phyloP scores from a whole-genome alignment of 2,113 vertebrate species.

The Thunnus maccoyii region DNA sequence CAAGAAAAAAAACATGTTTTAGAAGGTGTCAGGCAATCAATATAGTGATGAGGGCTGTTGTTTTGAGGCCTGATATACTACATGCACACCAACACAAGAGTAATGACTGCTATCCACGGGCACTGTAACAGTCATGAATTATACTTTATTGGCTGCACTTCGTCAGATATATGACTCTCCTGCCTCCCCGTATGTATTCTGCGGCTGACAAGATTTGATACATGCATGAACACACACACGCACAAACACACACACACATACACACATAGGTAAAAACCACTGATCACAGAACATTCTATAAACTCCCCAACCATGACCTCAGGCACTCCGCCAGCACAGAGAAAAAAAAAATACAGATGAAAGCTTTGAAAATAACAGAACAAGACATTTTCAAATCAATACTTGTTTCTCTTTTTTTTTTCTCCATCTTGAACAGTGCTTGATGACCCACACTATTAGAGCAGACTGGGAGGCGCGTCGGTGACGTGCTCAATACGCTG shows the following conservation, averaged over 20 bases:
- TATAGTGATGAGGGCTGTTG: conserved; percentile 82
- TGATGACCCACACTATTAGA: conserved; percentile 78
- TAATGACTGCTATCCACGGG: conserved; percentile 79
- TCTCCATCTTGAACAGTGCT: conserved; percentile 64
- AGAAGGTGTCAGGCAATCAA: conserved; percentile 75
- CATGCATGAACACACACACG: conserved; percentile 58
- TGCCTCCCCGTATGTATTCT: conserved; percentile 72
- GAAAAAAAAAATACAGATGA: conserved; percentile 59
- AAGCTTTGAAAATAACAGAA: conserved; percentile 78
- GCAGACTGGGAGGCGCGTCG: conserved; percentile 48
- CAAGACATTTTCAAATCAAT: conserved; percentile 83
- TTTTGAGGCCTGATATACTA: conserved; percentile 76
- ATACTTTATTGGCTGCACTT: conserved; percentile 81
- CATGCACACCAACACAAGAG: conserved; percentile 75
- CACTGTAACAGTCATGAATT: conserved; percentile 81
- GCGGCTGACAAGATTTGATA: conserved; percentile 71
- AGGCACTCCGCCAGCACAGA: conserved; percentile 56
- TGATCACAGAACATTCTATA: conserved; percentile 64
- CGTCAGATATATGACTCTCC: conserved; percentile 81
- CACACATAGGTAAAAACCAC: conserved; percentile 28
- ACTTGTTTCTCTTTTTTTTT: conserved; percentile 62
- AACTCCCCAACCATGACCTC: conserved; percentile 67
- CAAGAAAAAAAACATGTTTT: conserved; percentile 55
- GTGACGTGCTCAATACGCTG: conserved; percentile 44
- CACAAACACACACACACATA: conserved; percentile 22